These are phyloP conservation scores for Equus quagga DNA, from an alignment of 2,113 vertebrate genomes.

Conservation along the genomic window DNA sequence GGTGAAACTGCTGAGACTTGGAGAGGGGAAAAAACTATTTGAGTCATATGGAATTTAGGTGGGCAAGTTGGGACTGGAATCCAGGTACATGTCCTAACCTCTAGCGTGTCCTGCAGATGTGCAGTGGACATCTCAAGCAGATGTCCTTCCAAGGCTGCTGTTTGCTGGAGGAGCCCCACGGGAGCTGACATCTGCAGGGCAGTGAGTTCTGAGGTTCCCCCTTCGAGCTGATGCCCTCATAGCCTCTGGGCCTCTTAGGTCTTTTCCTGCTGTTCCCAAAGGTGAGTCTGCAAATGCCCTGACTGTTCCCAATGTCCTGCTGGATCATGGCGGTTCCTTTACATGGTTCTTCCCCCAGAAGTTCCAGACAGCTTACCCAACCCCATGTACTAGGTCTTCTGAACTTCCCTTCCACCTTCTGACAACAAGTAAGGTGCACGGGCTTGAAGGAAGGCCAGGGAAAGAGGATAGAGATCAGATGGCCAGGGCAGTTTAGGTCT, in stretches of 20 bases:
- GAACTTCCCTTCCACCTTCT: neutral
- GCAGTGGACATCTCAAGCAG: neutral
- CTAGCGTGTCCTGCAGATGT: neutral
- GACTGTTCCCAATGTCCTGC: neutral
- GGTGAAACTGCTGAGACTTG: neutral
- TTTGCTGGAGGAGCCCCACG: neutral
- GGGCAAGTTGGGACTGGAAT: neutral
- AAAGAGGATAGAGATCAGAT: neutral
- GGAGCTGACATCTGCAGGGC: neutral
- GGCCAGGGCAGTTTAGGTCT: neutral
- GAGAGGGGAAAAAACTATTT: neutral
- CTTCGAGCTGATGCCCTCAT: neutral
- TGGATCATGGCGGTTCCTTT: neutral
- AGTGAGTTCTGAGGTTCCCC: neutral
- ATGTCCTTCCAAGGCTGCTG: neutral
- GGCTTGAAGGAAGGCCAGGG: neutral
- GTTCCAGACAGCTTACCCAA: neutral
- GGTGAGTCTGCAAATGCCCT: neutral
- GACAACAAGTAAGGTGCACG: neutral
- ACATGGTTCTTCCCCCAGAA: neutral
- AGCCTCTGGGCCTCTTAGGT: fast-evolving
- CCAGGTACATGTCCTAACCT: neutral
- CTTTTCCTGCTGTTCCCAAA: neutral
- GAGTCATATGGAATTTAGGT: neutral
- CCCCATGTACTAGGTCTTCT: neutral